These are phyloP conservation scores for Antechinus flavipes DNA, from an alignment of 2,113 vertebrate species.

Conservation along the genomic window DNA sequence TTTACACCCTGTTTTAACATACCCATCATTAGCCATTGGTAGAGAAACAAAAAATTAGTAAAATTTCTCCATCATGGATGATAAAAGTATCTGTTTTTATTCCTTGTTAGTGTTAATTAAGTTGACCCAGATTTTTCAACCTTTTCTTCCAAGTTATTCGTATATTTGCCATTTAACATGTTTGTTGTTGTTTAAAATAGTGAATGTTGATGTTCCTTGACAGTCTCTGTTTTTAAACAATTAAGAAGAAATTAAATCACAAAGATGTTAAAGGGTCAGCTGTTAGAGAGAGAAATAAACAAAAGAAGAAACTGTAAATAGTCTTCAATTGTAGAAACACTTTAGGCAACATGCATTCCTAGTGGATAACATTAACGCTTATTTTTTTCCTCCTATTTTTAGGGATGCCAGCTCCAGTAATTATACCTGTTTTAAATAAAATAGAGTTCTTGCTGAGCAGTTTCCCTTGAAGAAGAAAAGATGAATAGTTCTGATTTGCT, in stretches of 20 bases:
- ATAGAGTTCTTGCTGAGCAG: slow-evolving; percentile 45
- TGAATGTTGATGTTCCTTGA: not conserved
- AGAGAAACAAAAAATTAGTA: not conserved
- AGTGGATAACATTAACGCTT: not conserved
- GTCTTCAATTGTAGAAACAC: slow-evolving; percentile 42
- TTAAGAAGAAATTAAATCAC: slow-evolving; percentile 59
- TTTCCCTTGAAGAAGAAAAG: not conserved
- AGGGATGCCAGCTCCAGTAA: slow-evolving; percentile 38
- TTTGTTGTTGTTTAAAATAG: not conserved
- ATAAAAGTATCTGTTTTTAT: not conserved
- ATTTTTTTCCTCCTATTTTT: not conserved
- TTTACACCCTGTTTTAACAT: not conserved
- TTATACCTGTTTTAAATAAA: slow-evolving; percentile 68
- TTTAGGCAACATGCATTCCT: not conserved
- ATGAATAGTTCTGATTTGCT: slow-evolving; percentile 7
- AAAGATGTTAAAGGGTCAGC: slow-evolving; percentile 35
- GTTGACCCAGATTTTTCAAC: not conserved
- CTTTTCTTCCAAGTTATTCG: not conserved
- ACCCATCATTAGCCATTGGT: not conserved
- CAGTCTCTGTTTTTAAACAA: slow-evolving; percentile 9
- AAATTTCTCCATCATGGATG: not conserved
- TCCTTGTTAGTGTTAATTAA: not conserved
- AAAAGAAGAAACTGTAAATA: slow-evolving; percentile 13
- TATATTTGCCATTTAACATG: not conserved
- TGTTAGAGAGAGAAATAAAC: slow-evolving; percentile 51